Conservation (phyloP, 2,113 vertebrate genomes). For the Hemiscyllium ocellatum region DNA sequence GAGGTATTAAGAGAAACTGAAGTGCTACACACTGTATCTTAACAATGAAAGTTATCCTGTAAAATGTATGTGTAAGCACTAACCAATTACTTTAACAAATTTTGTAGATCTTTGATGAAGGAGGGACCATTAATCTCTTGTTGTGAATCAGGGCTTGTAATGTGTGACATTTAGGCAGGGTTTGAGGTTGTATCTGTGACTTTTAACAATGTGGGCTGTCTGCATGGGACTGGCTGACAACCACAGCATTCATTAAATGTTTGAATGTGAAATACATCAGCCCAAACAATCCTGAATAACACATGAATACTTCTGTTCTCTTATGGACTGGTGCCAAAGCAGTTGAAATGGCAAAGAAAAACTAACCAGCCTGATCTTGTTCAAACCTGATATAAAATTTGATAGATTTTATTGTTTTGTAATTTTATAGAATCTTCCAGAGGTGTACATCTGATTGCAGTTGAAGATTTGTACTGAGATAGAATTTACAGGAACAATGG, state of each 20-base stretch:
- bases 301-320: not conserved
- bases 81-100: not conserved
- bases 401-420: not conserved
- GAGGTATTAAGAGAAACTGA: not conserved
- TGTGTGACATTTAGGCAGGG: conserved; percentile 5
- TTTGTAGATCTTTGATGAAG: not conserved
- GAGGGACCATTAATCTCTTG: not conserved
- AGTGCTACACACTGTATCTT: not conserved
- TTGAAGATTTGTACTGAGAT: not conserved
- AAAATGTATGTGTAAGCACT: not conserved
- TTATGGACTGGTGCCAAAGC: not conserved
- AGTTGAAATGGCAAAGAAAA: not conserved
- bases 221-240: not conserved
- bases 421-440: not conserved
- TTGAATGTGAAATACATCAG: conserved; percentile 10
- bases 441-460: not conserved
- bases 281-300: conserved; percentile 12
- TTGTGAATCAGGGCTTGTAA: conserved; percentile 11
- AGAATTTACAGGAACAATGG: not conserved
- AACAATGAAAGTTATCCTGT: not conserved
- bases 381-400: not conserved
- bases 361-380: not conserved
- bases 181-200: conserved; percentile 5
- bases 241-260: conserved; percentile 20
- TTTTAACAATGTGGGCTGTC: conserved; percentile 17